Evolutionary conservation across 1,140 invertebrate genomes (phyloP), one percentile per base, ranked within the genome.

Genomic region (Bilobella aurantiaca): DNA sequence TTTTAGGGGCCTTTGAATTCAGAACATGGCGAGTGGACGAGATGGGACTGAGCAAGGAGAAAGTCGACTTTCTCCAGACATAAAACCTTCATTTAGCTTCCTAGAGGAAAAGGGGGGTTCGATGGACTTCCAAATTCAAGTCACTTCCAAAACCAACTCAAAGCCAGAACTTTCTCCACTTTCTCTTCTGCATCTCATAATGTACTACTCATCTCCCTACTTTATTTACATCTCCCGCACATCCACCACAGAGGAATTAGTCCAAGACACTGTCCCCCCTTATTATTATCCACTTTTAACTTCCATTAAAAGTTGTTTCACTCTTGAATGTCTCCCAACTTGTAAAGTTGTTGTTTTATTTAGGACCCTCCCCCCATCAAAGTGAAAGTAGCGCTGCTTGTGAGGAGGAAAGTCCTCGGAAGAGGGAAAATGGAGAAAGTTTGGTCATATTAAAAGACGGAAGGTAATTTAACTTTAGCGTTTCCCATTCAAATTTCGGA

Each of bases 351-450:
- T n/a, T n/a, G n/a, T n/a, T n/a, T n/a, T n/a, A n/a, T n/a, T n/a
- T n/a, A n/a, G n/a, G n/a, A n/a, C n/a, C n/a, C n/a, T n/a, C n/a
- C n/a, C n/a, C n/a, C n/a, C n/a, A n/a, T n/a, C n/a, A n/a, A n/a
- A n/a, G n/a, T n/a, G n/a, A n/a, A n/a, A n/a, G n/a, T n/a, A n/a
- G n/a, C n/a, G n/a, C n/a, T n/a, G n/a, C n/a, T n/a, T n/a, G n/a
- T n/a, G n/a, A n/a, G n/a, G n/a, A n/a, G n/a, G n/a, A n/a, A n/a
- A 42, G 8, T 42, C 34, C 34, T 42, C 34, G 34, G 8, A 42
- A 42, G 34, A 8, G 18, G 8, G 42, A 32, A 42, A 42, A 42
- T 42, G 34, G 34, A 18, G 61, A 62, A 62, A 62, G 49, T 62
- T 62, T 37, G 49, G 49, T 49, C 31, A 47, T 32, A 37, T 42